Evolutionary conservation across 2,797 vertebrate genomes (phyloP), one percentile per base, ranked within the genome.

Genomic region (Fundulus diaphanus): DNA sequence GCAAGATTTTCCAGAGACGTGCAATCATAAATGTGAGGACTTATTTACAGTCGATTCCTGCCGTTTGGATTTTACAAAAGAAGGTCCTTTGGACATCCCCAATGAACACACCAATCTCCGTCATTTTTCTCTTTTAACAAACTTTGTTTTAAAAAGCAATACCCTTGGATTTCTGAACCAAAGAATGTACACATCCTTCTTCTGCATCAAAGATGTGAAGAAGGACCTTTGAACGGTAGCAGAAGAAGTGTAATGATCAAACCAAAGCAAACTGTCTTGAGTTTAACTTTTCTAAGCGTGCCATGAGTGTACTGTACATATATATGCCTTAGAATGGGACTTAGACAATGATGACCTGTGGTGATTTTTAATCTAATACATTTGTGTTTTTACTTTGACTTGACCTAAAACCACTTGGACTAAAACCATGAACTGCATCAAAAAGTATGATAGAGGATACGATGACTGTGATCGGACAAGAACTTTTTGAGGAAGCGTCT

Each of bases 151-250:
- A 77, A 11, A 59, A 77, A 82, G 18, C 66, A 72, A 54, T 68
- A 79, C 69, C 74, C 40, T 75, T 20, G 51, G 68, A 85, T 87
- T 83, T 86, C 61, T 78, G 79, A 92, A 84, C 93, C 59, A 66
- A 92, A 88, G 93, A 94, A 95, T 95, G 93, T 93, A 94, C 82
- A 72, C 29, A 48, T 72, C 20, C 9, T 52, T 7, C 82, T 66
- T 86, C 74, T 31, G 85, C 90, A 85, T 92, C 80, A 4, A 74
- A 90, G 83, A 87, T 90, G 89, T 75, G 85, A 84, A 80, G 81
- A 86, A 11, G 59, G 76, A 84, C 68, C 37, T 67, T 69, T 52
- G 71, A 86, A 82, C 0, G 18, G 78, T 73, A 82, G 82, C 73
- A 74, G 77, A 77, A 82, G 49, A 75, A 84, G 42, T 49, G 70